Conservation (phyloP, 2,888 invertebrate genomes). For the Camponotus fellah region DNA sequence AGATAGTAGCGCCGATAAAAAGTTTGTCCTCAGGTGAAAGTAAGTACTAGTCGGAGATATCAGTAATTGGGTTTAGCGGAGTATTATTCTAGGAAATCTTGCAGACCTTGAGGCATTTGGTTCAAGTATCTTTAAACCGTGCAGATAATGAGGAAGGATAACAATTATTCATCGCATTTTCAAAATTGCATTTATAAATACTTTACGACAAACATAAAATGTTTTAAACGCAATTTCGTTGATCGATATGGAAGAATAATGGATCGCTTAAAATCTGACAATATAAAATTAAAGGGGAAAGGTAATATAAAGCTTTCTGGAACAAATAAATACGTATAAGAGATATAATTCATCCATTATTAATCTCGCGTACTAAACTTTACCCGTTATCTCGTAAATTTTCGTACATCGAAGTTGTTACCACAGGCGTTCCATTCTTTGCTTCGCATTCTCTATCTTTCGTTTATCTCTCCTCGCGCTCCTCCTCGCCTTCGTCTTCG, state of each 20-base stretch:
- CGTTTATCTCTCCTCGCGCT: background rate
- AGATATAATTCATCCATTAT: constrained; percentile 50
- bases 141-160: background rate
- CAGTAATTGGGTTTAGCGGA: constrained; percentile 49
- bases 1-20: constrained; percentile 50
- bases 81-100: constrained; percentile 36
- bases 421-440: constrained; percentile 34
- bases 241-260: background rate
- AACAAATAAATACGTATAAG: constrained; percentile 28
- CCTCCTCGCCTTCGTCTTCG: constrained; percentile 6
- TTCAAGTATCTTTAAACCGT: background rate
- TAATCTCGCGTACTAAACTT: constrained; percentile 42
- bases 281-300: background rate
- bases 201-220: background rate
- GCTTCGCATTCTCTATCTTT: constrained; percentile 34
- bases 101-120: background rate
- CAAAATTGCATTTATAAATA: background rate
- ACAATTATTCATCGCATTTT: background rate
- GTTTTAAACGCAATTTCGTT: background rate
- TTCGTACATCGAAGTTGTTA: constrained; percentile 41
- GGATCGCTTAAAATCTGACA: background rate
- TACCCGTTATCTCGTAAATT: constrained; percentile 48
- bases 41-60: constrained; percentile 45
- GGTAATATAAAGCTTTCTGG: background rate
- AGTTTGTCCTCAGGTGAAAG: constrained; percentile 46